phyloP scores from a whole-genome alignment of 1,140 invertebrate species.

The Oryzaephilus surinamensis region DNA sequence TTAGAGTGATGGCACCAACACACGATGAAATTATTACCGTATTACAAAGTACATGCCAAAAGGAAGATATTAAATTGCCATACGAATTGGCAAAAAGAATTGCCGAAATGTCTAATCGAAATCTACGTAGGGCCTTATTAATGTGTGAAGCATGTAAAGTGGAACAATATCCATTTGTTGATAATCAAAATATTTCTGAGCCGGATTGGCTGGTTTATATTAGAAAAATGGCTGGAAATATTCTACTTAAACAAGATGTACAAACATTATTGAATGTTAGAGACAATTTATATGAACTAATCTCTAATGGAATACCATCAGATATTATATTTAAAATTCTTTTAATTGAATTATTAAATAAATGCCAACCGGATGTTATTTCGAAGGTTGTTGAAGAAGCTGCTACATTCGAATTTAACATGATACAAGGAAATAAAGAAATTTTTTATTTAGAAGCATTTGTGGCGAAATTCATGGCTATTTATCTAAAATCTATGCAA shows the following conservation, averaged over 20 bases:
- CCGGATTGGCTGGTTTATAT: conserved; percentile 93
- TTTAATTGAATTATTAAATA: conserved; percentile 72
- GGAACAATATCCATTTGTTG: conserved; percentile 81
- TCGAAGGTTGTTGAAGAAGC: conserved; percentile 74
- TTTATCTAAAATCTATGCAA: conserved; percentile 55
- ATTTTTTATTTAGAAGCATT: conserved; percentile 97
- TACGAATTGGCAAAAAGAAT: conserved; percentile 67
- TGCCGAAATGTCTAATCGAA: conserved; percentile 71
- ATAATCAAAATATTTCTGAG: conserved; percentile 69
- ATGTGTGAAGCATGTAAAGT: conserved; percentile 93
- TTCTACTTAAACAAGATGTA: conserved; percentile 80
- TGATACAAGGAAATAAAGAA: conserved; percentile 83
- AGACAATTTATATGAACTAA: conserved; percentile 82
- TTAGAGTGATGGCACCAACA: conserved; percentile 82
- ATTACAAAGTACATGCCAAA: conserved; percentile 62
- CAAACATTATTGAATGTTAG: conserved; percentile 76
- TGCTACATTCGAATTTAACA: conserved; percentile 80
- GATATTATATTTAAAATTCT: conserved; percentile 89
- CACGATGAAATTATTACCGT: conserved; percentile 64
- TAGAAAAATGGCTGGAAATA: conserved; percentile 75
- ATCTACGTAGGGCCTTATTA: conserved; percentile 85
- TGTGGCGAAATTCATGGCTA: conserved; percentile 90
- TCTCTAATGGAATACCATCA: conserved; percentile 88
- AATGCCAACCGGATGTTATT: conserved; percentile 86
- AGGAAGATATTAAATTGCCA: conserved; percentile 75